A percentile compares a stretch with the other conserved stretches of the same genome.
Evolutionary conservation across 2,888 invertebrate genomes (phyloP).

Genomic region (Timema cristinae): DNA sequence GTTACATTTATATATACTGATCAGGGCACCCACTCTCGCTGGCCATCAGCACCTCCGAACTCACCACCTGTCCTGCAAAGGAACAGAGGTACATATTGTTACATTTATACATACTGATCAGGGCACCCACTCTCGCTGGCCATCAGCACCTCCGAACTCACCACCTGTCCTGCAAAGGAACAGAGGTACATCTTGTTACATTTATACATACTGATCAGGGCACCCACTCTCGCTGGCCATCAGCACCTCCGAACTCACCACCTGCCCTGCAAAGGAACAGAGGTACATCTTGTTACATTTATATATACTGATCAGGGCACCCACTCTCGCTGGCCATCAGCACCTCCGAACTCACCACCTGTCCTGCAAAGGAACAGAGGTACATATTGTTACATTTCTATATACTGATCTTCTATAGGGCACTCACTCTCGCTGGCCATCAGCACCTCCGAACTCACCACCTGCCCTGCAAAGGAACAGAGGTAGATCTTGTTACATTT

Average conservation of each 20-base stretch:
- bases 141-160: conserved; percentile 95
- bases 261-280: conserved; percentile 64
- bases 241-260: conserved; percentile 94
- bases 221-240: conserved; percentile 97
- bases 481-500: too few relatives aligned
- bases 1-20: too few relatives aligned
- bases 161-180: conserved; percentile 73
- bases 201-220: too few relatives aligned
- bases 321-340: conserved; percentile 96
- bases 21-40: conserved; percentile 97
- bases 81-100: conserved; percentile 69
- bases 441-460: too few relatives aligned
- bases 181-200: too few relatives aligned
- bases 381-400: too few relatives aligned
- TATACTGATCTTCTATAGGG: too few relatives aligned
- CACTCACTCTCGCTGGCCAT: too few relatives aligned
- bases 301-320: conserved; percentile 92
- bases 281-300: conserved; percentile 85
- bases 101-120: conserved; percentile 87
- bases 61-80: conserved; percentile 82
- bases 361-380: conserved; percentile 57
- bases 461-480: too few relatives aligned
- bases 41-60: conserved; percentile 95
- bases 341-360: conserved; percentile 91
- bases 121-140: conserved; percentile 96